Conservation (phyloP, 2,797 vertebrate genomes). For the Amazonetta brasiliensis region DNA sequence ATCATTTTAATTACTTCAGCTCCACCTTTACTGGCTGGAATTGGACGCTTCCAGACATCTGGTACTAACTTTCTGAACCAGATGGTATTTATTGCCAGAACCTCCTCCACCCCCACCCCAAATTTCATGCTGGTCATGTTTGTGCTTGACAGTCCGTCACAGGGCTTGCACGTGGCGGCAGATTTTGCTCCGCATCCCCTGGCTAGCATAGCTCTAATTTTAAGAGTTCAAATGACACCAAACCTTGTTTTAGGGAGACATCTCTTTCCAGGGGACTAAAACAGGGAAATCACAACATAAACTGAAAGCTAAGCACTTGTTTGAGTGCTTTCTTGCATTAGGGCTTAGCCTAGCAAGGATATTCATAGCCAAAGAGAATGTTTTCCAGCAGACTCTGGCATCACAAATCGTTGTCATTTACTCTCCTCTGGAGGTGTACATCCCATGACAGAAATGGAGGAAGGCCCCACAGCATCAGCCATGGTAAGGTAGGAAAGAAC, state of each 20-base stretch:
- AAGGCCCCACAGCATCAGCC: not conserved
- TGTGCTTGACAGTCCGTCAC: not conserved
- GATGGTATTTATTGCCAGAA: slow-evolving; percentile 42
- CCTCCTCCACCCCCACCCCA: not conserved
- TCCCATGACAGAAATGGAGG: rapidly evolving
- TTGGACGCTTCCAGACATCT: slow-evolving; percentile 41
- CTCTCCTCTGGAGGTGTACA: not conserved
- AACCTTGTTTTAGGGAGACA: not conserved
- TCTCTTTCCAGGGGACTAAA: not conserved
- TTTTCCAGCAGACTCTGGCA: not conserved
- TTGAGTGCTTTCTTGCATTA: not conserved
- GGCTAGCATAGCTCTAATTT: not conserved
- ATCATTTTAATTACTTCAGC: slow-evolving; percentile 23
- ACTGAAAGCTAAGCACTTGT: not conserved
- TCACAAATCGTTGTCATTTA: not conserved
- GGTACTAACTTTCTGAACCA: slow-evolving; percentile 46
- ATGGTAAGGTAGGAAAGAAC: not conserved
- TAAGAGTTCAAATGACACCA: not conserved
- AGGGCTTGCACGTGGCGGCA: not conserved
- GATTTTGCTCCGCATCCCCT: not conserved
- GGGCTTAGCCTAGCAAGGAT: not conserved
- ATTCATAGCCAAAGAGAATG: not conserved
- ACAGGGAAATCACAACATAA: not conserved
- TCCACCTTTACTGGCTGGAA: slow-evolving; percentile 42
- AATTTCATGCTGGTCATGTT: slow-evolving; percentile 33